Base-by-base conservation (phyloP, 2,888 invertebrate species). In the Rhagophthalmus giganteus region DNA sequence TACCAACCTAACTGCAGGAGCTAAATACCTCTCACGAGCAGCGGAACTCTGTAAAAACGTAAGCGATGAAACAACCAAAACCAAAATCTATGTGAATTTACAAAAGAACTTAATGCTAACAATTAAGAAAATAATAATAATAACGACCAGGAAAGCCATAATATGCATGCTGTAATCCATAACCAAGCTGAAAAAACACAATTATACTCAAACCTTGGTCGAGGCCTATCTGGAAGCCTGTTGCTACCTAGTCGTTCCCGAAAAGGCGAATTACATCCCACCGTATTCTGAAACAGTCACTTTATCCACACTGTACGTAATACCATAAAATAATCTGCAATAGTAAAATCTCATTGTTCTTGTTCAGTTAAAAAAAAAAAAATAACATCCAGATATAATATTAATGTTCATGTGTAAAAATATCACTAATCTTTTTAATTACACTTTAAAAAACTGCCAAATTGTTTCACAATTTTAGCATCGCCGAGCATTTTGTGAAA, bases 241-340 rank as follows among this genome's bases (percentile, higher is more conserved):
- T 90, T 92, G 79, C 91, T 92, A 73, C 92, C 92, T 60, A 92
- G 81, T 58, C 93, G 84, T 78, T 93, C 94, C 71, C 93, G 82
- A 80, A 91, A 92, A 66, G 91, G 90, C 64, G 90, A 91, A 78
- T 85, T 89, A 55, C 80, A 78, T 47, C 78, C 79, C 64, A 77
- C 75, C 66, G 78, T 79, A 66, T 78, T 80, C 82, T 82, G 81
- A 60, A 81, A 79, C 70, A 58, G 55, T 37, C 15, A 25, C 13
- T 41, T 37, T 8, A 8, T 35, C 27, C 16, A 32, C 31, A 34
- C 16, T 26, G 25, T 54, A 63, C 60, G 62, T 59, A 58, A 62
- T 27, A 10, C 9, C 24, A 24, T n/a, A n/a, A n/a, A n/a, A n/a
- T n/a, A n/a, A n/a, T n/a, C n/a, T n/a, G n/a, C n/a, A n/a, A n/a